Base-by-base conservation (phyloP, 2,888 invertebrate genomes). In the Orthosia cruda region DNA sequence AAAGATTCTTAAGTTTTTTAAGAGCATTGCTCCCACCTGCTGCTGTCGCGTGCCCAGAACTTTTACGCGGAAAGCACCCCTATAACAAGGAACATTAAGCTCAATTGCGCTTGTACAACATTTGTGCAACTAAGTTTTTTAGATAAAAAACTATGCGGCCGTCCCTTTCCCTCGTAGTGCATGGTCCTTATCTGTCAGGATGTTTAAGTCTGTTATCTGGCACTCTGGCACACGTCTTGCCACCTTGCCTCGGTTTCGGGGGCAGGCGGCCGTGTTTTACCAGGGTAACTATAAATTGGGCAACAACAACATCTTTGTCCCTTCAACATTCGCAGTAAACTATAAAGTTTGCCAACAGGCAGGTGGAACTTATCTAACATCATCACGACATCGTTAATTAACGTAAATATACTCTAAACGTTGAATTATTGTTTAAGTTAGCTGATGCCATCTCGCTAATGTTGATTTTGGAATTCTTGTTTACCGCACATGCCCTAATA, bases 141-240 rank as follows among this genome's bases (percentile, higher is more conserved):
- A 92, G 89, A 86, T 93, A 93, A 95, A 96, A 94, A 95, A 94
- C 86, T 89, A 87, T 90, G 81, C 90, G 88, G 88, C 90, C 88
- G 88, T 95, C 93, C 92, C 93, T 88, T 90, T 95, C 91, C 86
- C 85, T 90, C 90, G 88, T 89, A 93, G 92, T 91, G 92, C 92
- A 92, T 90, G 91, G 91, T 94, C 94, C 92, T 90, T 93, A 91
- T 94, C 93, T 88, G 87, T 89, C 93, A 94, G 95, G 96, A 96
- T 95, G 96, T 96, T 96, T 95, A 93, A 93, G 92, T 91, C 90
- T 93, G 94, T 95, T 96, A 96, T 96, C 96, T 94, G 91, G 95
- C 95, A 94, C 96, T 96, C 96, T 94, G 91, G 95, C 95, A 94
- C 96, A 94, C 95, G 96, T 95, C 92, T 92, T 86, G 87, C 93